A percentile compares a stretch with the other conserved stretches of the same genome.
phyloP scores from a whole-genome alignment of 1,140 invertebrate genomes.

The Anoplolepis gracilipes region DNA sequence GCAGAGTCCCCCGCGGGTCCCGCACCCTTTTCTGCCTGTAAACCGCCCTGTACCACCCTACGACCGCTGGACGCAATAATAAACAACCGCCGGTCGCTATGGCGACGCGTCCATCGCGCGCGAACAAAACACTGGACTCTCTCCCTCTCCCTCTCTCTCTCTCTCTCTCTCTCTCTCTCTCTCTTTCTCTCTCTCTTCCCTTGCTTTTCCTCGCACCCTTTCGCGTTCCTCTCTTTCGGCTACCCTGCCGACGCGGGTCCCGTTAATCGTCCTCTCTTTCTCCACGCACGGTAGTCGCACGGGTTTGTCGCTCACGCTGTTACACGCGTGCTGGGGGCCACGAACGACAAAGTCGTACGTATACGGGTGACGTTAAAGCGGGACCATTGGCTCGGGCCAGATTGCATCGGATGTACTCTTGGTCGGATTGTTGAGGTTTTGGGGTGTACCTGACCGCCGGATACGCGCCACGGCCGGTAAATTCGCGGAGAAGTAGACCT shows the following conservation, averaged over 20 bases:
- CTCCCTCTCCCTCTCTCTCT: constrained; percentile 59
- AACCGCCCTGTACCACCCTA: constrained; percentile 66
- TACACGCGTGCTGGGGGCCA: constrained; percentile 70
- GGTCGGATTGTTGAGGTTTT: constrained; percentile 74
- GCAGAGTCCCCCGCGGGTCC: constrained; percentile 36
- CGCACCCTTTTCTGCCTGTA: constrained; percentile 65
- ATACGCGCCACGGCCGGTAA: constrained; percentile 30
- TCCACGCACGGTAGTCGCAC: constrained; percentile 64
- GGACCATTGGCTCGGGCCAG: constrained; percentile 66
- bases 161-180: constrained; percentile 2
- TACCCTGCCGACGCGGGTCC: constrained; percentile 43
- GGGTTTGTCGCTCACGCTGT: constrained; percentile 74
- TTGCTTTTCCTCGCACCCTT: constrained; percentile 53
- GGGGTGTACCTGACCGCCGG: constrained; percentile 67
- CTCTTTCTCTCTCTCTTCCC: not conserved
- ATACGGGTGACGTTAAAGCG: constrained; percentile 80
- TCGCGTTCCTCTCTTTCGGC: constrained; percentile 53
- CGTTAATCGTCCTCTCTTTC: constrained; percentile 63
- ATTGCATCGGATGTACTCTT: constrained; percentile 63
- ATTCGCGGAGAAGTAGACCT: constrained; percentile 48
- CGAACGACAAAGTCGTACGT: constrained; percentile 79
- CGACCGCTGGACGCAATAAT: constrained; percentile 84
- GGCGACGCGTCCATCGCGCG: constrained; percentile 84
- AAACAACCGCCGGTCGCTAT: constrained; percentile 85
- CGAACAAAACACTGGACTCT: constrained; percentile 82